Evolutionary conservation across 2,888 invertebrate species (phyloP).

Genomic region (Boloria euphrosyne): DNA sequence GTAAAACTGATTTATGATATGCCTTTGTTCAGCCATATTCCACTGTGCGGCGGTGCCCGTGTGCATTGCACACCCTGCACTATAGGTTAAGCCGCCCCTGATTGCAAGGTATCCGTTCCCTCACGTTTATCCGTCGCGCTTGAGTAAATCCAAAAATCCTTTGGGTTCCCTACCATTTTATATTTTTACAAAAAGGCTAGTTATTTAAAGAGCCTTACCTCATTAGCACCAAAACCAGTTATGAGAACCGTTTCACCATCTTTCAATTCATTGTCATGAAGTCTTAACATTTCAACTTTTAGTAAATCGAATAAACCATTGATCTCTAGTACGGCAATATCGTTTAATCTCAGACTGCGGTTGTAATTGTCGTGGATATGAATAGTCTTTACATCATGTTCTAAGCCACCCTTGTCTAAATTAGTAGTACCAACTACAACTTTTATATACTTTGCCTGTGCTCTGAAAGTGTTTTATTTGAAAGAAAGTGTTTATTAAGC

Average conservation of each 20-base stretch:
- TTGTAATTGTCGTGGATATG: slow-evolving; percentile 56
- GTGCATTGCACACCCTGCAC: background rate
- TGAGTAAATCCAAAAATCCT: too few species aligned
- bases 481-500: background rate
- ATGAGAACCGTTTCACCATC: slow-evolving; percentile 62
- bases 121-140: too few species aligned
- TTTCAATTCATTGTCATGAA: slow-evolving; percentile 48
- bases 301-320: slow-evolving; percentile 53
- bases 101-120: too few species aligned
- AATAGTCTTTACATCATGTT: slow-evolving; percentile 53
- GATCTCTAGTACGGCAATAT: slow-evolving; percentile 65
- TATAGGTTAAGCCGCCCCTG: too few species aligned
- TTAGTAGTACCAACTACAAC: slow-evolving; percentile 65
- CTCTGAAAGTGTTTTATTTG: slow-evolving; percentile 62
- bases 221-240: slow-evolving; percentile 66
- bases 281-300: slow-evolving; percentile 48
- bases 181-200: too few species aligned
- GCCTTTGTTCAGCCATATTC: too few species aligned
- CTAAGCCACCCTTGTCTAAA: slow-evolving; percentile 56
- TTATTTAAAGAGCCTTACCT: slow-evolving; percentile 48
- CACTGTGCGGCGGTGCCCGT: background rate
- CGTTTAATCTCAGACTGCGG: slow-evolving; percentile 52
- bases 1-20: too few species aligned
- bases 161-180: too few species aligned
- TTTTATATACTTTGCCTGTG: slow-evolving; percentile 57